Base-by-base conservation (phyloP, 2,797 vertebrate species). In the Crax fasciolata region DNA sequence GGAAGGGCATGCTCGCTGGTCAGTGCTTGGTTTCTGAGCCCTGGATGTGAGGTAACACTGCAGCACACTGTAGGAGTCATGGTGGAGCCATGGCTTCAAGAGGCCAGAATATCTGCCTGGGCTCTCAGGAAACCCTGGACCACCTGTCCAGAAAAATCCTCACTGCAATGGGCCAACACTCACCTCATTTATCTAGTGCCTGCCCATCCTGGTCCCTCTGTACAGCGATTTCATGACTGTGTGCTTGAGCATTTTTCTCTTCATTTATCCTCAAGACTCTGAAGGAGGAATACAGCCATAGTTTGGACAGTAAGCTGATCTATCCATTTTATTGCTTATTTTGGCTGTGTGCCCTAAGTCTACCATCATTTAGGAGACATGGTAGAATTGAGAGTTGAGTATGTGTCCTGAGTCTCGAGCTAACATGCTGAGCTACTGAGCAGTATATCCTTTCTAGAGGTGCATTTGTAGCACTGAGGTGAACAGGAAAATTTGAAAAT, bases 151-250 rank as follows among this genome's bases (percentile, higher is more conserved):
- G 83, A 48, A 70, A 52, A 28, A n/a, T 78, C 3, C 8, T n/a
- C 6, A 4, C 5, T 63, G 59, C 51, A 49, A 2, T 24, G n/a
- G 23, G 28, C 14, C 49, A 79, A 7, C 16, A 21, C 0, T 1
- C 2, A 4, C 16, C 21, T 81, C 1, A 0, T 12, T 61, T 41
- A n/a, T 67, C 49, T 3, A 2, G 57, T 44, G 48, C 38, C 55
- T 35, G 55, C 58, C 49, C 6, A 0, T 65, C 23, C 12, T 43
- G 20, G 32, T 58, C 55, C 32, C 7, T 10, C 35, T n/a, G 0
- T 1, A 2, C 0, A 0, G 27, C 25, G 23, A 77, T 6, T 10
- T 79, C 44, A 2, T 3, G 6, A 7, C 44, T 27, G 27, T 61
- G 25, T 27, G 10, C 13, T 49, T 48, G 16, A 18, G 35, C 10